Base-by-base conservation (phyloP, 1,140 invertebrate species). In the Planococcus citri region DNA sequence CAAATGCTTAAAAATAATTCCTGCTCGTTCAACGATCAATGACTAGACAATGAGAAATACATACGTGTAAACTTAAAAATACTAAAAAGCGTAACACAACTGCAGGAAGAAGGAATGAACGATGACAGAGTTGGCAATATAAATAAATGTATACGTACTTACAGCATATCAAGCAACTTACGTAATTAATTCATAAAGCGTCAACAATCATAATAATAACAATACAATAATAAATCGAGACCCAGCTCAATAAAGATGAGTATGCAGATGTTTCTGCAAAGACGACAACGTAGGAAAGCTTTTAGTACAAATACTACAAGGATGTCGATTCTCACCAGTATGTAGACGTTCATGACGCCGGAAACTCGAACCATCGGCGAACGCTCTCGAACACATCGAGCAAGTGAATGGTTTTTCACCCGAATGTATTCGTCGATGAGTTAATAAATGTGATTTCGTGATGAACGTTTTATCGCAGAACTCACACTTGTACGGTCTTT, bases 401-500 rank as follows among this genome's bases (percentile, higher is more conserved):
- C 86, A 88, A n/a, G 76, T 76, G 71, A 83, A 85, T 24, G 79
- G 80, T 74, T 82, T 73, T 69, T 72, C 72, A 0, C 82, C 82
- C 0, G 81, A 79, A 78, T 95, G 92, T 64, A 92, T 84, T 74
- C 90, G 90, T 78, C 88, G 85, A 77, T 95, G 92, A 57, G 92
- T 82, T 24, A 91, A 84, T 72, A 95, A 80, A 78, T 95, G 92
- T 27, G 92, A 93, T 79, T 94, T 95, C 76, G 94, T 89, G 71
- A 88, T 87, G 76, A 92, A 92, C 70, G 90, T 86, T 77, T 94
- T 94, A 6, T 88, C 88, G 75, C 92, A 95, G 22, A 85, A 79
- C 27, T 87, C 85, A 78, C 93, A 95, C 79, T 90, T 89, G 79
- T 91, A 91, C 0, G 92, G 73, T 37, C 72, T 68, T 70, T 74